phyloP scores from a whole-genome alignment of 2,113 vertebrate genomes.

The Gambusia affinis region DNA sequence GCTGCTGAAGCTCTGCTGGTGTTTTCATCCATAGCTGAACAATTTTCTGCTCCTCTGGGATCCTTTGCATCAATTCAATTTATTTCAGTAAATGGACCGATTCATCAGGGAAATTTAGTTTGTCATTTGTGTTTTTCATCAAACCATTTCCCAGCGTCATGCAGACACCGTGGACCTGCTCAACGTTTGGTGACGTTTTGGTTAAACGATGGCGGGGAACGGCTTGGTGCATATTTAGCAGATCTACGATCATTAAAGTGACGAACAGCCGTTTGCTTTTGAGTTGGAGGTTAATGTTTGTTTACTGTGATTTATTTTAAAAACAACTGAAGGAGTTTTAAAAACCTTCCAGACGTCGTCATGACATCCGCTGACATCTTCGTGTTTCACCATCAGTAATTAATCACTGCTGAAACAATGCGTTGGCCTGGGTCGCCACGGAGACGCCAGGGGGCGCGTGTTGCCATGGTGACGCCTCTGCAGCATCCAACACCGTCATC shows the following conservation, averaged over 20 bases:
- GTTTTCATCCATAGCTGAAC: slow-evolving; percentile 72
- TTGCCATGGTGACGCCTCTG: slow-evolving; percentile 57
- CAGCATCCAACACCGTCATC: slow-evolving; percentile 33
- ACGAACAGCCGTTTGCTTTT: neutral
- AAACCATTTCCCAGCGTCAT: slow-evolving; percentile 39
- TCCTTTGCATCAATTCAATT: slow-evolving; percentile 78
- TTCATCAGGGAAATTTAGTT: slow-evolving; percentile 75
- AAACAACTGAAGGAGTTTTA: slow-evolving; percentile 16
- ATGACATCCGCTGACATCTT: slow-evolving; percentile 79
- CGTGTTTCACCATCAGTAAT: slow-evolving; percentile 80
- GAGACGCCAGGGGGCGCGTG: slow-evolving; percentile 54
- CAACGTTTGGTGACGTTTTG: slow-evolving; percentile 31
- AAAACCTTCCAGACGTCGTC: slow-evolving; percentile 39
- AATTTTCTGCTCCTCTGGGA: slow-evolving; percentile 73
- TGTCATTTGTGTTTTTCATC: slow-evolving; percentile 71
- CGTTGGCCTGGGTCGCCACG: slow-evolving; percentile 56
- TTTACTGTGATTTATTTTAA: slow-evolving; percentile 5
- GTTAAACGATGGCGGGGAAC: slow-evolving; percentile 14
- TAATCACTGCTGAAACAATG: slow-evolving; percentile 77
- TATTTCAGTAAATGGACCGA: slow-evolving; percentile 77
- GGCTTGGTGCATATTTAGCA: slow-evolving; percentile 7
- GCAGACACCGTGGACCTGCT: slow-evolving; percentile 46
- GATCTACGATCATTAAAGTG: slow-evolving; percentile 11
- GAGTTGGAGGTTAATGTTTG: slow-evolving; percentile 8
- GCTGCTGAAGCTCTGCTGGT: slow-evolving; percentile 38